Evolutionary conservation across 2,888 invertebrate species (phyloP).

Genomic region (Stenoptilia bipunctidactyla): DNA sequence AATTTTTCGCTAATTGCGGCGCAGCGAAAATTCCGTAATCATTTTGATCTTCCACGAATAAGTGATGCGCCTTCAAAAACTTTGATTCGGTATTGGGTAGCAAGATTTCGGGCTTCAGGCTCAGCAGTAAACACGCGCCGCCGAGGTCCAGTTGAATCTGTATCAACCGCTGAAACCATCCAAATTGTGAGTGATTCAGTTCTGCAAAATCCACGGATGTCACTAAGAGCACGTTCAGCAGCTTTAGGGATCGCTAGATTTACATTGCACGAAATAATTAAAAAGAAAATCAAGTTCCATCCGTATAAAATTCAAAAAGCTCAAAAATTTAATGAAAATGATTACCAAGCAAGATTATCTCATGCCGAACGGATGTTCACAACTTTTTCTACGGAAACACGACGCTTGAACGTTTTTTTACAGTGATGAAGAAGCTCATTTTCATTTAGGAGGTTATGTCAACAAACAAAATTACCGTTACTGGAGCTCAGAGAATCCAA

Average conservation of each 20-base stretch:
- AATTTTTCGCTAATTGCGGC: conserved; percentile 13
- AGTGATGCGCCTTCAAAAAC: conserved; percentile 18
- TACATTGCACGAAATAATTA: conserved; percentile 14
- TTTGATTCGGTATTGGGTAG: conserved; percentile 19
- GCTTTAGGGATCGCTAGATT: conserved; percentile 12
- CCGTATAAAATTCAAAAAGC: conserved; percentile 17
- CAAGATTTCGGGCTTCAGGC: conserved; percentile 15
- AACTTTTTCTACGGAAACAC: too few species aligned
- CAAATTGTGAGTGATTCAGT: conserved; percentile 14
- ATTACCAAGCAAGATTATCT: too few species aligned
- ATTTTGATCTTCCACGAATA: conserved; percentile 15
- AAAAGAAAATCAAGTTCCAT: conserved; percentile 15
- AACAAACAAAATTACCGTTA: too few species aligned
- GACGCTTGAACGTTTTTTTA: too few species aligned
- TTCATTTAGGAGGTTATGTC: too few species aligned
- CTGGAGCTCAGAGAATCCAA: too few species aligned
- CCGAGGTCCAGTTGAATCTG: conserved; percentile 16
- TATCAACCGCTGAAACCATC: conserved; percentile 17
- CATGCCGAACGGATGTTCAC: too few species aligned
- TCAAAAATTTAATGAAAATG: conserved; percentile 11
- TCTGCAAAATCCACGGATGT: conserved; percentile 10
- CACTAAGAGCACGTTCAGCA: conserved; percentile 11
- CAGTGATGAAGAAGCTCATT: too few species aligned
- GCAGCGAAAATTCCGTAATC: conserved; percentile 16
- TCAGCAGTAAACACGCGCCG: conserved; percentile 15